Percentiles rank a stretch among this genome's conserved stretches.
Conservation (phyloP, 2,888 invertebrate genomes). For the Noctua pronuba region DNA sequence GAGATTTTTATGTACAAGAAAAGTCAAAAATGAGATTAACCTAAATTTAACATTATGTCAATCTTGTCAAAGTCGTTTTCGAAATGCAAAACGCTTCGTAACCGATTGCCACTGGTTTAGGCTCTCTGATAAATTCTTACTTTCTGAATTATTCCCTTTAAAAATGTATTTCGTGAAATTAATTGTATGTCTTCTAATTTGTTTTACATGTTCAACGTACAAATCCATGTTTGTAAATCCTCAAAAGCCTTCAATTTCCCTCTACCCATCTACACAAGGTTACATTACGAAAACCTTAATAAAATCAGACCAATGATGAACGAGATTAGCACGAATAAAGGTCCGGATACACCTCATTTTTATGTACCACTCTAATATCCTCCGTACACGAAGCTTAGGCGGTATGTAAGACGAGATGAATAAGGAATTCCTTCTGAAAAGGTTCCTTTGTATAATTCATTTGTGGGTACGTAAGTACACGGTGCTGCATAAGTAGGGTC, state of each 20-base stretch:
- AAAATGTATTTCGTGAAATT: not conserved
- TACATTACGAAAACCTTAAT: conserved; percentile 16
- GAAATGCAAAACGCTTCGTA: no score
- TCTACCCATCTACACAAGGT: not conserved
- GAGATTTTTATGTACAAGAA: no score
- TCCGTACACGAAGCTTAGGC: conserved; percentile 67
- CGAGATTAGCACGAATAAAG: conserved; percentile 37
- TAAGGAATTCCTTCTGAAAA: conserved; percentile 71
- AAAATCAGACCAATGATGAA: conserved; percentile 41
- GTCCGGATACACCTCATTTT: conserved; percentile 43
- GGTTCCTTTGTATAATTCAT: conserved; percentile 75
- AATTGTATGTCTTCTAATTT: not conserved
- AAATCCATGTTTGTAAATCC: conserved; percentile 5
- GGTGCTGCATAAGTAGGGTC: conserved; percentile 71
- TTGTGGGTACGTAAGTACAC: conserved; percentile 68
- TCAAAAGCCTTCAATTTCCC: conserved; percentile 19
- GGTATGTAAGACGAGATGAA: conserved; percentile 74
- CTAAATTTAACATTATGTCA: no score
- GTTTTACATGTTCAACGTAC: not conserved
- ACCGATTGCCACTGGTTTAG: no score
- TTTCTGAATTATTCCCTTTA: not conserved
- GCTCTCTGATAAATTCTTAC: not conserved
- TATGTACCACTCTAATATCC: conserved; percentile 57
- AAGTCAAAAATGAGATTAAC: no score
- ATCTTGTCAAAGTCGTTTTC: no score